A percentile compares a stretch with the other conserved stretches of the same genome.
Conservation (phyloP, 2,888 invertebrate genomes). For the Gnatocerus cornutus region DNA sequence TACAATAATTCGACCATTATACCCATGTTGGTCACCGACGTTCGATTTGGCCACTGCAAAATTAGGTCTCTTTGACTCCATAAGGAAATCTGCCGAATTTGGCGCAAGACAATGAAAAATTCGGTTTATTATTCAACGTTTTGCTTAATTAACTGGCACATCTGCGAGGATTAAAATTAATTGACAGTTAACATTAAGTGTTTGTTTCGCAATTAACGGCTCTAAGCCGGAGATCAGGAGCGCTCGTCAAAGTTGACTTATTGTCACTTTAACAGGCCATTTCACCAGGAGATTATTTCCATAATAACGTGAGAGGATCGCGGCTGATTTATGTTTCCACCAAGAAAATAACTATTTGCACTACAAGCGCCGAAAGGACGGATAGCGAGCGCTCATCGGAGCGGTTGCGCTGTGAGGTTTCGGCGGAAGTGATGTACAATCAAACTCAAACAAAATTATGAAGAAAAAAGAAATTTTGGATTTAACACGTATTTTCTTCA, state of each 20-base stretch:
- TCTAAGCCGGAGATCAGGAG: slow-evolving; percentile 39
- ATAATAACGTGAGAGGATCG: slow-evolving; percentile 21
- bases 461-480: too few species aligned
- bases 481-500: too few species aligned
- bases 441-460: too few species aligned
- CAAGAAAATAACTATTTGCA: too few species aligned
- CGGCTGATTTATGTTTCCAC: slow-evolving; percentile 25
- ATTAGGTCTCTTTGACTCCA: slow-evolving; percentile 18
- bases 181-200: slow-evolving; percentile 44
- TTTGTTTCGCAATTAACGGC: slow-evolving; percentile 45
- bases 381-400: too few species aligned
- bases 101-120: slow-evolving; percentile 22
- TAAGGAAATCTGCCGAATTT: slow-evolving; percentile 18
- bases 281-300: slow-evolving; percentile 34
- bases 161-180: slow-evolving; percentile 46
- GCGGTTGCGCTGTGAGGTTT: too few species aligned
- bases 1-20: slow-evolving; percentile 47
- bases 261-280: slow-evolving; percentile 41
- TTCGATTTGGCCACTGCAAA: slow-evolving; percentile 13
- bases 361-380: too few species aligned
- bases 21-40: slow-evolving; percentile 27
- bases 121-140: slow-evolving; percentile 26
- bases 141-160: slow-evolving; percentile 43
- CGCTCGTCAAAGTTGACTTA: slow-evolving; percentile 44
- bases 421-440: too few species aligned